These are phyloP conservation scores for Canis aureus DNA, from an alignment of 2,113 vertebrate species.

Conservation along the genomic window DNA sequence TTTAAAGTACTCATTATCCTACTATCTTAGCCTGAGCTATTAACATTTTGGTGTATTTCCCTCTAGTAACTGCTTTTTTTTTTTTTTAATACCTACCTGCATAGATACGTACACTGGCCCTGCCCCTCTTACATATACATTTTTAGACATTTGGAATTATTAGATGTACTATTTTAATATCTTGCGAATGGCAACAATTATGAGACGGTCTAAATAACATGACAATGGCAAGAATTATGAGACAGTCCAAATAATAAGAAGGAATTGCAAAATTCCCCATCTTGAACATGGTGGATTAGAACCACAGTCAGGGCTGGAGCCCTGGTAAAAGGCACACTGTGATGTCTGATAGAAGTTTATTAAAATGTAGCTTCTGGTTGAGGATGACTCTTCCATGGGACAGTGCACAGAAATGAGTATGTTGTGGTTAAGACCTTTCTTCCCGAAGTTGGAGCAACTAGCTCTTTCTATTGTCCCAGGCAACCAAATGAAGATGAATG, in stretches of 20 bases:
- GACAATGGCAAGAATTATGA: background rate
- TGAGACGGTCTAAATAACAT: background rate
- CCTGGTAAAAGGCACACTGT: background rate
- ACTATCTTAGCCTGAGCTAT: background rate
- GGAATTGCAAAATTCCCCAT: background rate
- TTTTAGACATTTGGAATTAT: background rate
- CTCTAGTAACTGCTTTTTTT: slow-evolving; percentile 16
- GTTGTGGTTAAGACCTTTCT: background rate
- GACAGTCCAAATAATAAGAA: background rate
- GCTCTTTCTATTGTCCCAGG: background rate
- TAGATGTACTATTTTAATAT: background rate
- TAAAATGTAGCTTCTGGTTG: background rate
- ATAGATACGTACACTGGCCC: background rate
- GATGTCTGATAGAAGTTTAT: background rate
- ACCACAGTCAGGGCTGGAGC: background rate
- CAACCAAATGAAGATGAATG: background rate
- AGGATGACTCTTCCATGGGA: background rate
- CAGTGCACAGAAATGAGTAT: background rate
- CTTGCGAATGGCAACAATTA: background rate
- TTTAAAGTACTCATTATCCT: background rate
- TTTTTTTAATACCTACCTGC: background rate
- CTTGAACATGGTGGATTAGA: background rate
- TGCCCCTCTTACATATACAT: background rate
- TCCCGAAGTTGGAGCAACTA: background rate
- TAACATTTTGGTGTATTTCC: slow-evolving; percentile 1